Base-by-base conservation (phyloP, 1,140 invertebrate genomes). In the Pinna nobilis region DNA sequence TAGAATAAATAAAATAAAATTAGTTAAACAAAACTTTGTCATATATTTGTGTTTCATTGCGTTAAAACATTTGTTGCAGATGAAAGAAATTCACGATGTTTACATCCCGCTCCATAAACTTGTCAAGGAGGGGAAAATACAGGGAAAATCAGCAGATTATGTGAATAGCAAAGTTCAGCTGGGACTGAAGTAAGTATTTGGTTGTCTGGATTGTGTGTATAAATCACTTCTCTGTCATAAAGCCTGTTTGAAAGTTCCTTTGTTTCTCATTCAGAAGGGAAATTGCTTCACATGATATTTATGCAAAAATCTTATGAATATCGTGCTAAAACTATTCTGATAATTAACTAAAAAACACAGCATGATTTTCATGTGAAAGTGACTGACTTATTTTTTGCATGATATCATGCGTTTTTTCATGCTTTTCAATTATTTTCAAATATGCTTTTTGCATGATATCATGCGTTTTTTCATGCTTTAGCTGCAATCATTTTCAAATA, bases 131-230 rank as follows among this genome's bases (percentile, higher is more conserved):
- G 90, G 90, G 76, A 86, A 92, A 55, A 86, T 91, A 0, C 85
- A 91, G 70, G 92, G 91, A 77, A 83, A 89, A 28, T 92, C 92
- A 47, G 89, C 92, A 13, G 89, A 92, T 73, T 96, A 94, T 89
- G 87, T 95, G 7, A 90, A 91, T 85, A 92, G 92, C 6, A 94
- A 94, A 81, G 93, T 93, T 84, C 91, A 94, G 77, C 84, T 95
- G 15, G 91, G 93, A 77, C 88, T 95, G 73, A 95, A 94, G 91
- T 92, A 89, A 88, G 85, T 88, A 57, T n/a, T 53, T 53, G 13
- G n/a, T n/a, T n/a, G n/a, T 2, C 44, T 2, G 20, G 15, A 47
- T 13, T 47, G 15, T 47, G 20, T 13, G 1, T 2, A 1, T 20
- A 1, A 47, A 18, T 47, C 20, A 18, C 20, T 47, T 47, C 44